Base-by-base conservation (phyloP, 2,888 invertebrate species). In the Tachina lurida region DNA sequence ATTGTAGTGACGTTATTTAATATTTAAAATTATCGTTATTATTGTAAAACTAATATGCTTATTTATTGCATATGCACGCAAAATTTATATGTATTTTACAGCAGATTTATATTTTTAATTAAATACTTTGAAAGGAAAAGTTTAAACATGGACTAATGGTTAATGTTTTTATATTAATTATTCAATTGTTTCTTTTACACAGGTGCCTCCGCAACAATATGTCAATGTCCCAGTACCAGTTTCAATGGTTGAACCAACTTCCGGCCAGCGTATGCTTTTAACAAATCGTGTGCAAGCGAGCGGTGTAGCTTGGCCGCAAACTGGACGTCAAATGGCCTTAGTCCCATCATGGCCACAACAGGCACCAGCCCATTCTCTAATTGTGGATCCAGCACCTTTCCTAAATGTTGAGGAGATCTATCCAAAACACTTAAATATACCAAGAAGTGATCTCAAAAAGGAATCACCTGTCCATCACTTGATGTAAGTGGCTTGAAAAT, bases 221-320 rank as follows among this genome's bases (percentile, higher is more conserved):
- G 97, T 95, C 88, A 93, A 93, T 90, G 93, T 93, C 43, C 93
- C 93, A 19, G 93, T 93, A 65, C 98, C 98, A 47, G 98, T 98
- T 74, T 98, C 98, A 70, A 97, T 98, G 94, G 97, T 98, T 68
- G 97, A 97, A 90, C 97, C 97, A 88, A 95, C 95, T 87, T 95
- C 95, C 81, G 96, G 96, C 39, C 94, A 96, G 88, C 96, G 96
- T 91, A 97, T 97, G 96, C 93, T 97, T 84, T 93, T 96, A 54
- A 95, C 96, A 7, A 93, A 93, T 89, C 91, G 93, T 22, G 93
- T 93, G 22, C 93, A 93, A 88, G 92, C 93, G 1, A 93, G 92
- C 56, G 93, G 91, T 43, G 93, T 93, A 4, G 93, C 93, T 49
- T 93, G 93, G 93, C 93, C 93, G 0, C 93, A 93, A 63, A 91